A percentile compares a stretch with the other conserved stretches of the same genome.
phyloP scores from a whole-genome alignment of 1,140 invertebrate genomes.

The Apocrypta bakeri region DNA sequence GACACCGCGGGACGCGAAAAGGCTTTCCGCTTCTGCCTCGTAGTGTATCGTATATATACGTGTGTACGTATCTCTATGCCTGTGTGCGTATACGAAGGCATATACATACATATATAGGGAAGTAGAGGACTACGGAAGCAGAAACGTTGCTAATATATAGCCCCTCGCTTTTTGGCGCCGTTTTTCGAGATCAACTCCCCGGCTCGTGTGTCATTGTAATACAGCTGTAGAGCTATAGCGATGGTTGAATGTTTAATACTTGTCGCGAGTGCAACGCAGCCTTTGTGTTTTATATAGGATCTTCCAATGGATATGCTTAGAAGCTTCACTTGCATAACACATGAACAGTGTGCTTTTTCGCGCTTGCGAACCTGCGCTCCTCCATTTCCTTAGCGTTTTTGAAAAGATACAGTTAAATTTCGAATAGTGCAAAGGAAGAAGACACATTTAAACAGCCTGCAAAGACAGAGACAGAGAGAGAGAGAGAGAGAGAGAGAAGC shows the following conservation, averaged over 20 bases:
- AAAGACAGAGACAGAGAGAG: no score
- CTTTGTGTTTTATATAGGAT: neutral
- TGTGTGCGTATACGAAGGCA: neutral
- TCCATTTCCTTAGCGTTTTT: no score
- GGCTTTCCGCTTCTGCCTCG: constrained; percentile 10
- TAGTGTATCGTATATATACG: no score
- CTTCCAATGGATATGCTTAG: neutral
- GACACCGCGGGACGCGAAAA: constrained; percentile 33
- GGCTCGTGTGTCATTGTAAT: neutral
- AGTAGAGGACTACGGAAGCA: neutral
- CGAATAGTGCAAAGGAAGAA: no score
- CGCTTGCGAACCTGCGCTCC: no score
- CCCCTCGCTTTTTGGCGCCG: neutral
- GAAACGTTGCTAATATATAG: neutral
- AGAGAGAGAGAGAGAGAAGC: no score
- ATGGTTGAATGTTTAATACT: neutral
- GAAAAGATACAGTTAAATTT: no score
- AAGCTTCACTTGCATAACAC: neutral
- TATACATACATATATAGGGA: neutral
- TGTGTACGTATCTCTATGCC: neutral
- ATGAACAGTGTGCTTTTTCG: neutral
- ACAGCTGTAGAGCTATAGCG: neutral
- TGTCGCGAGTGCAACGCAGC: neutral
- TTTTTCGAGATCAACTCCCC: constrained; percentile 8
- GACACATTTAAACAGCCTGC: no score